These are phyloP conservation scores for Anthrax anthrax DNA, from an alignment of 2,888 invertebrate species.

Conservation along the genomic window DNA sequence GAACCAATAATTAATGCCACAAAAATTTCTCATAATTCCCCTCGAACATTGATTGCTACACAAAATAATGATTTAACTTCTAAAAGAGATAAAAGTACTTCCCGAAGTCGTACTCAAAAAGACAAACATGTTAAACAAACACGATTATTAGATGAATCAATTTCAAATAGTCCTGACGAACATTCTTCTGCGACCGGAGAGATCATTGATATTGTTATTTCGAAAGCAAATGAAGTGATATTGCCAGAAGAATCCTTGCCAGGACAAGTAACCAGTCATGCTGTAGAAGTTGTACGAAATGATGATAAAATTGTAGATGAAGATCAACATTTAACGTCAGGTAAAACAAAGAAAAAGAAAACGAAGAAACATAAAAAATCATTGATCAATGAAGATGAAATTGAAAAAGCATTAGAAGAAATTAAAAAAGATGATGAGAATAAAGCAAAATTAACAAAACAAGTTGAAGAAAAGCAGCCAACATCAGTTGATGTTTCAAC, in stretches of 20 bases:
- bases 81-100: neutral
- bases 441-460: slow-evolving; percentile 12
- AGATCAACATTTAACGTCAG: slow-evolving; percentile 18
- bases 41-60: slow-evolving; percentile 1
- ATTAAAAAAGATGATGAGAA: slow-evolving; percentile 14
- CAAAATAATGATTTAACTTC: neutral
- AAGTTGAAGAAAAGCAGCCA: slow-evolving; percentile 11
- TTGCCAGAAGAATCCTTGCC: neutral
- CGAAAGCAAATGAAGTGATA: neutral
- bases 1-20: slow-evolving; percentile 2
- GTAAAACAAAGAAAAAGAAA: slow-evolving; percentile 22
- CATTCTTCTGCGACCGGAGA: slow-evolving; percentile 9
- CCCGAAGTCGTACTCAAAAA: slow-evolving; percentile 12
- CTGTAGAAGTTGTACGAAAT: slow-evolving; percentile 25
- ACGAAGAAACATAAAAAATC: slow-evolving; percentile 13
- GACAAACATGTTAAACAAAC: slow-evolving; percentile 10
- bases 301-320: slow-evolving; percentile 25
- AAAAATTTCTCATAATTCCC: slow-evolving; percentile 2
- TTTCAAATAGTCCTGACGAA: slow-evolving; percentile 7
- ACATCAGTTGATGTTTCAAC: neutral
- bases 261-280: slow-evolving; percentile 29
- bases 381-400: slow-evolving; percentile 21
- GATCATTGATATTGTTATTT: slow-evolving; percentile 8
- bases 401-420: slow-evolving; percentile 3
- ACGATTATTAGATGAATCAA: neutral